These are phyloP conservation scores for Anthonomus grandis DNA, from an alignment of 1,140 invertebrate species.

Conservation along the genomic window DNA sequence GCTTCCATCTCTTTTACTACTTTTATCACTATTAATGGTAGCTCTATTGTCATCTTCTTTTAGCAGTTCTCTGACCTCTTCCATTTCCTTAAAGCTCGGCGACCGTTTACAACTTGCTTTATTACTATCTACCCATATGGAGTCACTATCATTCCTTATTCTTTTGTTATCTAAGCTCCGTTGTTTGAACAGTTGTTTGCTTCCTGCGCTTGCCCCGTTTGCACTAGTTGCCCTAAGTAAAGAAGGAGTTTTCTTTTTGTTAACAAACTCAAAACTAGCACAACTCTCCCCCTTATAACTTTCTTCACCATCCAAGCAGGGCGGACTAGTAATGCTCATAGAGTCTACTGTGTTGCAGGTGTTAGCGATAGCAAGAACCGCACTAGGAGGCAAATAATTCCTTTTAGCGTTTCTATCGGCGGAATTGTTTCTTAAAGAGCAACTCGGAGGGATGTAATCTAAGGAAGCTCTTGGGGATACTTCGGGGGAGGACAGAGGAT, in stretches of 20 bases:
- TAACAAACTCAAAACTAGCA: conserved; percentile 62
- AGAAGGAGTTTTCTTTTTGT: conserved; percentile 38
- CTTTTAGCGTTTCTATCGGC: conserved; percentile 39
- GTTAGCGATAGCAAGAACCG: conserved; percentile 47
- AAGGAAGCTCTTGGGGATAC: conserved; percentile 50
- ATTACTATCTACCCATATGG: conserved; percentile 44
- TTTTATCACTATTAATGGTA: conserved; percentile 52
- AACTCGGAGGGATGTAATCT: conserved; percentile 51
- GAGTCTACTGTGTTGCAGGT: conserved; percentile 48
- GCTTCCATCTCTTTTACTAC: conserved; percentile 56
- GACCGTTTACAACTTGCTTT: conserved; percentile 47
- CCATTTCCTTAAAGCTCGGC: conserved; percentile 47
- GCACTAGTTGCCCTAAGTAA: conserved; percentile 36
- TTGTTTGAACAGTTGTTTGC: conserved; percentile 32
- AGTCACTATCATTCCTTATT: conserved; percentile 43
- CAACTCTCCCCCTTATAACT: conserved; percentile 58
- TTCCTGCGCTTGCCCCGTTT: conserved; percentile 32
- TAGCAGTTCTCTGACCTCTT: conserved; percentile 43
- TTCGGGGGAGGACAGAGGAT: conserved; percentile 52
- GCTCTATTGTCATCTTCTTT: conserved; percentile 53
- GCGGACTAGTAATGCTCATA: conserved; percentile 47
- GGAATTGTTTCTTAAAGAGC: conserved; percentile 43
- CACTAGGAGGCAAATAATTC: conserved; percentile 50
- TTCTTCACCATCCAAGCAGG: conserved; percentile 44
- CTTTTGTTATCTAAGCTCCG: conserved; percentile 40